These are phyloP conservation scores for Xyrauchen texanus DNA, from an alignment of 2,113 vertebrate genomes.

Conservation along the genomic window DNA sequence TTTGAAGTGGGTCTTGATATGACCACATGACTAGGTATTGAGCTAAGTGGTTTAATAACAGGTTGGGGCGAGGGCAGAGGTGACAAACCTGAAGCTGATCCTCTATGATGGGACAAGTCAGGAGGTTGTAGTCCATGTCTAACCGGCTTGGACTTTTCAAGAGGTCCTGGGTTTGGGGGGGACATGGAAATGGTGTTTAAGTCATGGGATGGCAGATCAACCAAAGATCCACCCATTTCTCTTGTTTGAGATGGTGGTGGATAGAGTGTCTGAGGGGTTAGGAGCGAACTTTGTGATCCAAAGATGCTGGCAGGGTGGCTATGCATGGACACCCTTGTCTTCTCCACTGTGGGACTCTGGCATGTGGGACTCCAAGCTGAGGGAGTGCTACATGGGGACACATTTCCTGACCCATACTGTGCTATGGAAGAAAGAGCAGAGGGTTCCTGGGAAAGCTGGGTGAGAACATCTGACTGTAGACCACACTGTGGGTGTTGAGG, in stretches of 20 bases:
- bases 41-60: constrained; percentile 77
- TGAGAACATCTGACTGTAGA: constrained; percentile 75
- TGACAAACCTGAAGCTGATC: constrained; percentile 72
- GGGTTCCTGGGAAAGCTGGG: constrained; percentile 78
- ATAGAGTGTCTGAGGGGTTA: constrained; percentile 70
- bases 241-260: constrained; percentile 63
- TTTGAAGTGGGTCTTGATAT: constrained; percentile 83
- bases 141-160: constrained; percentile 78
- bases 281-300: constrained; percentile 80
- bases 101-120: constrained; percentile 61
- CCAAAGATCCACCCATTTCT: constrained; percentile 69
- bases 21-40: constrained; percentile 76
- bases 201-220: constrained; percentile 85
- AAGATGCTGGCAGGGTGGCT: constrained; percentile 68
- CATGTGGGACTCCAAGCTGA: constrained; percentile 77
- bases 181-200: constrained; percentile 92
- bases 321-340: constrained; percentile 73
- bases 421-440: constrained; percentile 77
- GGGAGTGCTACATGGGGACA: constrained; percentile 79
- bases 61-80: constrained; percentile 72
- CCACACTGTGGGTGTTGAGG: constrained; percentile 78
- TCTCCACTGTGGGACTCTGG: constrained; percentile 78
- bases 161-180: constrained; percentile 79
- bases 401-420: constrained; percentile 73
- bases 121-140: constrained; percentile 73